Evolutionary conservation across 1,140 invertebrate species (phyloP).

Genomic region (Conus betulinus): DNA sequence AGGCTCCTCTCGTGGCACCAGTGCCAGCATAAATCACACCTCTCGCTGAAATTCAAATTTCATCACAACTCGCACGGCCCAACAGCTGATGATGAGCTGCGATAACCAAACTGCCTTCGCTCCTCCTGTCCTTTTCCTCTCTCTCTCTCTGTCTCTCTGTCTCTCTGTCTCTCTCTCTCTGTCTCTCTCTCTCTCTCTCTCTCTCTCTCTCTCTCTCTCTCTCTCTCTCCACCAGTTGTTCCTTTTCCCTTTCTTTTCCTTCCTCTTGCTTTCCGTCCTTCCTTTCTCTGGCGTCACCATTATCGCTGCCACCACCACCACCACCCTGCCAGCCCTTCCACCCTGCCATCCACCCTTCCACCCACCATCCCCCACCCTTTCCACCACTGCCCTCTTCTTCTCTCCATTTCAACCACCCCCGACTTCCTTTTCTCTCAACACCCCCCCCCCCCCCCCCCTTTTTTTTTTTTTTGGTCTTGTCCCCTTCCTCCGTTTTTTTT

Average conservation of each 20-base stretch:
- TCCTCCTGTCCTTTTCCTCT: background rate
- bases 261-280: background rate
- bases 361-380: background rate
- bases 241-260: too few species aligned
- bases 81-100: constrained; percentile 3
- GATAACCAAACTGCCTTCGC: background rate
- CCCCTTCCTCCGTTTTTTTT: too few species aligned
- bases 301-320: background rate
- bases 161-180: background rate
- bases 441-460: background rate
- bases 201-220: background rate
- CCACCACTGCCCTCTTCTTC: background rate
- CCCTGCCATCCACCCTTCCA: background rate
- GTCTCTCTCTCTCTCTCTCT: background rate
- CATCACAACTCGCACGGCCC: background rate
- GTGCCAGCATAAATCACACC: background rate
- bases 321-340: background rate
- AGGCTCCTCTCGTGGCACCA: background rate
- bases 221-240: background rate
- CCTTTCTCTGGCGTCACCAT: background rate
- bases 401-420: background rate
- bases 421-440: background rate
- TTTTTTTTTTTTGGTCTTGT: too few species aligned
- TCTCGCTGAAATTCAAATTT: constrained; percentile 12
- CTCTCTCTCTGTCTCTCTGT: background rate